Evolutionary conservation across 2,113 vertebrate species (phyloP), one percentile per base, ranked within the genome.

Genomic region (Mungos mungo): DNA sequence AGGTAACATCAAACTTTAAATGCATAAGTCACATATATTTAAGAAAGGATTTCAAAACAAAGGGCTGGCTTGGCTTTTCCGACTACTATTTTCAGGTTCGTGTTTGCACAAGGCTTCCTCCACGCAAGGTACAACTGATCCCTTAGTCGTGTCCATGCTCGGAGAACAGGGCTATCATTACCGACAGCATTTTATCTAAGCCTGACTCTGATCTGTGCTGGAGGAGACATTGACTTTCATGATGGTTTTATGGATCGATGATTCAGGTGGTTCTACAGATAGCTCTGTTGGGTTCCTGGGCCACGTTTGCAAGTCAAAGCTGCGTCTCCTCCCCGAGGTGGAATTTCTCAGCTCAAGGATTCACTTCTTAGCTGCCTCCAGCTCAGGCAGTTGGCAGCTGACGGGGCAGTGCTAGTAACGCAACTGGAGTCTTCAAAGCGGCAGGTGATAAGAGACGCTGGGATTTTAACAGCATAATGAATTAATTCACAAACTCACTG

Each of bases 241-340:
- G 98, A 98, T 97, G 97, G 85, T 96, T 98, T 98, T 97, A 98
- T 95, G 97, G 98, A 98, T 98, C 90, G 88, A 95, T 2, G 18
- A 90, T 96, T 97, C 96, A 98, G 95, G 95, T 98, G 94, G 19
- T 0, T 84, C 94, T 98, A 96, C 90, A 0, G 5, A 94, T 98
- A 97, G 93, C 97, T 96, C 95, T 86, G 96, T 97, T 95, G 97
- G 96, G 97, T 97, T 98, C 90, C 68, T 88, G 97, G 90, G 96
- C 97, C 95, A 96, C 94, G 98, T 98, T 98, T 98, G 97, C 98
- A 98, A 98, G 98, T 98, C 97, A 98, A 98, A 98, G 88, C 96
- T 96, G 83, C 38, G 0, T 97, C 93, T 97, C 91, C 90, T 93
- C 90, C 96, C 97, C 95, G 18, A 10, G 25, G 52, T 97, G 96